Conservation (phyloP, 2,113 vertebrate species). For the Lampris incognitus region DNA sequence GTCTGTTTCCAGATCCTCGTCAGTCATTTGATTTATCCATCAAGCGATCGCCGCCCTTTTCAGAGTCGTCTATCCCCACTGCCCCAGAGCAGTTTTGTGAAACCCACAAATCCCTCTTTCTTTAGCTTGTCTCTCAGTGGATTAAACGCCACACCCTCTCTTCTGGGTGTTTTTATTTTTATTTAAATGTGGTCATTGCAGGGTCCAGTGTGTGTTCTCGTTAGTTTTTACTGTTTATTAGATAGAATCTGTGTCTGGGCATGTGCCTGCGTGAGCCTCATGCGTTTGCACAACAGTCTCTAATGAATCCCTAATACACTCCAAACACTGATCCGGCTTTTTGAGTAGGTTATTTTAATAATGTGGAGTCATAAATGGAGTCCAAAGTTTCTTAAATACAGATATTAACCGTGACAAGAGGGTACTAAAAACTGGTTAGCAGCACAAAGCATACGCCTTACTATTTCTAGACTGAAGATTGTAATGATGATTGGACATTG, state of each 20-base stretch:
- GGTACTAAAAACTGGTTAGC: neutral
- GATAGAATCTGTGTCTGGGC: neutral
- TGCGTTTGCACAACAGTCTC: conserved; percentile 22
- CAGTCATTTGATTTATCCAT: neutral
- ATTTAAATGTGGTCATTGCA: neutral
- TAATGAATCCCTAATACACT: neutral
- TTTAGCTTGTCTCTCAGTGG: conserved; percentile 3
- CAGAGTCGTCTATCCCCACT: neutral
- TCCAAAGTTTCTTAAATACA: conserved; percentile 4
- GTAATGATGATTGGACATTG: conserved; percentile 25
- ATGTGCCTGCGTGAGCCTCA: neutral
- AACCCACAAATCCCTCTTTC: neutral
- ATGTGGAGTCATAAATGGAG: neutral
- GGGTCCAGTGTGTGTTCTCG: neutral
- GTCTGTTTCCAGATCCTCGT: neutral
- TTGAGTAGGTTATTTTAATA: neutral
- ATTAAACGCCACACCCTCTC: neutral
- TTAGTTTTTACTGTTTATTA: neutral
- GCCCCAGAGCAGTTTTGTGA: conserved; percentile 26
- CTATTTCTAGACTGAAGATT: conserved; percentile 2
- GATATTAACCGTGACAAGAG: neutral
- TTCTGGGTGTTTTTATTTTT: neutral
- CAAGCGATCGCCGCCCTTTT: neutral
- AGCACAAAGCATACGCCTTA: conserved; percentile 2
- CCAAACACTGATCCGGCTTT: neutral